Conservation (phyloP, 2,797 vertebrate species). For the Dallia pectoralis region DNA sequence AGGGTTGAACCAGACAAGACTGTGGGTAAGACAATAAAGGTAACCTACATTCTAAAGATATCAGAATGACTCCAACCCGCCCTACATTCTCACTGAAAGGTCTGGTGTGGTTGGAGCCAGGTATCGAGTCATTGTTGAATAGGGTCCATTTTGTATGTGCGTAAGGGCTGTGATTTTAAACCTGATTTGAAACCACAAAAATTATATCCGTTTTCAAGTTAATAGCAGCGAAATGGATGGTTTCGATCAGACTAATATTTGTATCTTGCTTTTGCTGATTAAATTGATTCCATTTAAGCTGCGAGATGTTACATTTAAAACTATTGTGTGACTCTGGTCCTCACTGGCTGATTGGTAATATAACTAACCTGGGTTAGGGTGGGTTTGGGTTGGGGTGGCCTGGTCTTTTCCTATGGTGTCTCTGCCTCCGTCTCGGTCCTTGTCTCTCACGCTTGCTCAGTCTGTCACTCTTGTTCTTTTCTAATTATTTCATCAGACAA, state of each 20-base stretch:
- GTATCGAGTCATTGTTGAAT: background rate
- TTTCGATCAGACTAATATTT: no score
- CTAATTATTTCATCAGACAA: background rate
- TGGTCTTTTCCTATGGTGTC: no score
- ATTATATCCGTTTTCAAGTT: no score
- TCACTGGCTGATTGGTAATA: no score
- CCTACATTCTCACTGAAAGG: background rate
- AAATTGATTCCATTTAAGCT: no score
- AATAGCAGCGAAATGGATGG: no score
- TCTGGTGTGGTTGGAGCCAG: background rate
- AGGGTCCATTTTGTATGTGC: conserved; percentile 5
- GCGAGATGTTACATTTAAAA: no score
- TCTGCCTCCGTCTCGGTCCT: background rate
- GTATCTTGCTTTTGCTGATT: no score
- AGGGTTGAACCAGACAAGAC: background rate
- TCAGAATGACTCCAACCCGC: background rate
- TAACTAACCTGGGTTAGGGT: no score
- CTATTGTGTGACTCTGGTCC: no score
- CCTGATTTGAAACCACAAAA: no score
- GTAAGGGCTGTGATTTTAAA: background rate
- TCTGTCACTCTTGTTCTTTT: background rate
- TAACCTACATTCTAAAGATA: conserved; percentile 22
- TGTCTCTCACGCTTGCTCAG: background rate
- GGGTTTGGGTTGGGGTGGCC: no score
- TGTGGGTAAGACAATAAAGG: background rate